A percentile compares a stretch with the other conserved stretches of the same genome.
phyloP scores from a whole-genome alignment of 2,797 vertebrate species.

The Setipinna tenuifilis region DNA sequence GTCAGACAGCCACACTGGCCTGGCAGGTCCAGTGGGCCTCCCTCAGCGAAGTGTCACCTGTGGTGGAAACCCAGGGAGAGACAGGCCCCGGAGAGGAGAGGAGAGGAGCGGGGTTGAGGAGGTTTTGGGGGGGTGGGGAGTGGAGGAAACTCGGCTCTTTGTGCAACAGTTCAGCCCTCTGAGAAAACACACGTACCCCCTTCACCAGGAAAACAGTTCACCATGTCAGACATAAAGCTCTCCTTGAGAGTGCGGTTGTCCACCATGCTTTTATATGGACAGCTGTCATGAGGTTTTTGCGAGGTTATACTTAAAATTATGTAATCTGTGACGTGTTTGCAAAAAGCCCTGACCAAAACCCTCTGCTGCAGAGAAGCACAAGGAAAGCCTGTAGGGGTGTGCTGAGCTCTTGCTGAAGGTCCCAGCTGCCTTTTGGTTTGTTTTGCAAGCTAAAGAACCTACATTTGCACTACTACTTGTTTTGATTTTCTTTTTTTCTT shows the following conservation, averaged over 20 bases:
- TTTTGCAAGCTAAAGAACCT: no score
- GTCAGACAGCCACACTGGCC: slow-evolving; percentile 32
- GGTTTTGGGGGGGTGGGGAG: no score
- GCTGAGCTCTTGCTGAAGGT: background rate
- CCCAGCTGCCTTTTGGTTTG: background rate
- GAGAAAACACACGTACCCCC: background rate
- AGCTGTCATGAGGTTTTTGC: slow-evolving; percentile 15
- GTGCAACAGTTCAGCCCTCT: background rate
- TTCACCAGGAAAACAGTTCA: background rate
- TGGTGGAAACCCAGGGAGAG: slow-evolving; percentile 42
- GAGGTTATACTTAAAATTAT: slow-evolving; percentile 11
- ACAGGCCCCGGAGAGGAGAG: background rate
- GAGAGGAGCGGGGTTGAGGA: no score
- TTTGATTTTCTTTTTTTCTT: background rate
- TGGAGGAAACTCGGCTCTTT: slow-evolving; percentile 27
- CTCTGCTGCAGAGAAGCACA: background rate
- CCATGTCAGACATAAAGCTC: slow-evolving; percentile 10
- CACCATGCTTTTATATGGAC: background rate
- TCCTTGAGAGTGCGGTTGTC: background rate
- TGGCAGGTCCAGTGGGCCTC: slow-evolving; percentile 37
- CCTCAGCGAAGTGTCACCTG: slow-evolving; percentile 50
- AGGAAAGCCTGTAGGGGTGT: background rate
- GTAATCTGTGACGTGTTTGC: slow-evolving; percentile 10
- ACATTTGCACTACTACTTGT: background rate
- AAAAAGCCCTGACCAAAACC: background rate